Conservation (phyloP, 1,140 invertebrate species). For the Saccostrea glomerata region DNA sequence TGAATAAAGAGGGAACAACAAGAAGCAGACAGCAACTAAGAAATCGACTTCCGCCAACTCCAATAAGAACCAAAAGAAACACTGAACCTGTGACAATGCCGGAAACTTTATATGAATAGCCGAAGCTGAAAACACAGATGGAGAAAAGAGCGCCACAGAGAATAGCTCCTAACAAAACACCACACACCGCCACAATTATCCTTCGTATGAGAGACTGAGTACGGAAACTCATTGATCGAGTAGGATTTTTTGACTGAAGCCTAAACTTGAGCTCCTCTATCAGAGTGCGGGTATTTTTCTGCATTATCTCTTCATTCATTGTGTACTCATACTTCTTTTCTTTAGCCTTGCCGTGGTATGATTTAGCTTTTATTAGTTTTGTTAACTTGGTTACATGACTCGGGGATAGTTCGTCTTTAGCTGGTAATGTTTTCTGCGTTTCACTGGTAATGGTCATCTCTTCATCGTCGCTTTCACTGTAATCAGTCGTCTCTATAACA, state of each 20-base stretch:
- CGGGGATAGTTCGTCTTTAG: neutral
- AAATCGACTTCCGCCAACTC: slow-evolving; percentile 10
- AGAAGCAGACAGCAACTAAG: slow-evolving; percentile 39
- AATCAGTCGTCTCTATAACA: neutral
- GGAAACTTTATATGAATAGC: neutral
- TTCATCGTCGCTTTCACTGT: neutral
- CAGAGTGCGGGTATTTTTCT: neutral
- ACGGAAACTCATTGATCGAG: neutral
- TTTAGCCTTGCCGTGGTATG: neutral
- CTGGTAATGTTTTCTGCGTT: neutral
- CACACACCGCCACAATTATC: neutral
- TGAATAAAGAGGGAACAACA: slow-evolving; percentile 49
- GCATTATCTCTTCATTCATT: neutral
- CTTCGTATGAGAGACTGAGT: neutral
- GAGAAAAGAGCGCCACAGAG: slow-evolving; percentile 13
- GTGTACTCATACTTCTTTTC: neutral
- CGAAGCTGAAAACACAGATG: neutral
- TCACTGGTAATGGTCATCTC: neutral
- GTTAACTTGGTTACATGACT: neutral
- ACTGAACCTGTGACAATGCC: neutral
- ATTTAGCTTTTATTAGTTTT: neutral
- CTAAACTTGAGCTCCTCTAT: neutral
- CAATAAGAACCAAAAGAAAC: neutral
- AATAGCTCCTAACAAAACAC: neutral
- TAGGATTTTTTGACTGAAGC: neutral